Evolutionary conservation across 1,140 invertebrate genomes (phyloP).

Genomic region (Episyrphus balteatus): DNA sequence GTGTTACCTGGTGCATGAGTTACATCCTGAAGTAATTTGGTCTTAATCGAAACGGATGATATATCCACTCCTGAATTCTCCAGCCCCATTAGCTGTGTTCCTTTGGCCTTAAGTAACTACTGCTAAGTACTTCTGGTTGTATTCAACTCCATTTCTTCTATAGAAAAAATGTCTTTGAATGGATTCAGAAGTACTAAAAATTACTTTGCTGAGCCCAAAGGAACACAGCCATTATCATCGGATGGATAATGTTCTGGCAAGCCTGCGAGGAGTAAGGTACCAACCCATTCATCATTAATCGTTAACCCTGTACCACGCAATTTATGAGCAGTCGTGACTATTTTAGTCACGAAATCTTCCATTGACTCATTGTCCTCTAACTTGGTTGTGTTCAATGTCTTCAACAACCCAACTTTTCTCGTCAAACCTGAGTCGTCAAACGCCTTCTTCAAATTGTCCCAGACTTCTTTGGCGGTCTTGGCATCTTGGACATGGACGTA

Average conservation of each 20-base stretch:
- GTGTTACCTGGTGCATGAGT: too few species aligned
- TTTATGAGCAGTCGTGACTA: slow-evolving; percentile 23
- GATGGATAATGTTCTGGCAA: slow-evolving; percentile 30
- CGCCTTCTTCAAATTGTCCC: slow-evolving; percentile 17
- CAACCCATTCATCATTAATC: slow-evolving; percentile 27
- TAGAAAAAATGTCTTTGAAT: too few species aligned
- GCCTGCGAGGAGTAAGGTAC: slow-evolving; percentile 28
- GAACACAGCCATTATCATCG: slow-evolving; percentile 38
- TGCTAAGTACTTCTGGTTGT: too few species aligned
- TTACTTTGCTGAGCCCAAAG: too few species aligned
- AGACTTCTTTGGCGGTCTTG: slow-evolving; percentile 16
- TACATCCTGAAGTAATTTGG: slow-evolving; percentile 36
- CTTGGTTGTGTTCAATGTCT: slow-evolving; percentile 17
- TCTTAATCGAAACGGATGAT: slow-evolving; percentile 28
- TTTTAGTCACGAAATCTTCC: slow-evolving; percentile 30
- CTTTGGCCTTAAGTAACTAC: too few species aligned
- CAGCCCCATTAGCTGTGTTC: too few species aligned
- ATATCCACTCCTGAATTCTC: slow-evolving; percentile 22
- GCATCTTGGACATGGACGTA: slow-evolving; percentile 18
- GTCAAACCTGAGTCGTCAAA: slow-evolving; percentile 27
- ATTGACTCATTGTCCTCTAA: slow-evolving; percentile 20
- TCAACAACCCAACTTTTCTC: slow-evolving; percentile 24
- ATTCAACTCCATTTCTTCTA: too few species aligned
- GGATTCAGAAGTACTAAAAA: too few species aligned
- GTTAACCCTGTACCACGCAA: slow-evolving; percentile 22